Evolutionary conservation across 2,113 vertebrate genomes (phyloP), one percentile per base, ranked within the genome.

Genomic region (Poeciliopsis prolifica): DNA sequence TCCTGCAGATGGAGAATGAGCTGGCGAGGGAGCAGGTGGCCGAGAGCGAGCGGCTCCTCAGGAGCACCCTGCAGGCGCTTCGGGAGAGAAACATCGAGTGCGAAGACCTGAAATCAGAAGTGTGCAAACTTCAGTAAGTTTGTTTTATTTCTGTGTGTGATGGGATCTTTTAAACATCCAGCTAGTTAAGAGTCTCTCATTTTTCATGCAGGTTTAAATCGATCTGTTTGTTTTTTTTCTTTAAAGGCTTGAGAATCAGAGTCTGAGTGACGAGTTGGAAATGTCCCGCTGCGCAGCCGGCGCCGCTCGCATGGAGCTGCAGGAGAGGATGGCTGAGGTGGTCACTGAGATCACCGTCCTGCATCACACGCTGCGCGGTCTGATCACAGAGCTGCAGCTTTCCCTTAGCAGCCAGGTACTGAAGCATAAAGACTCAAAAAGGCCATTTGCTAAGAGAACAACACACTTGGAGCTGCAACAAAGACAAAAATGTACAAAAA

Each of bases 1-100:
- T 98, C 89, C 85, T 98, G 3, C 93, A 97, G 77, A 92, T 96
- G 82, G 97, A 99, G 90, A 97, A 95, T 65, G 86, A 89, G 48
- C 74, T 96, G 84, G 92, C 86, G 76, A 95, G 92, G 67, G 92
- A 94, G 0, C 97, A 98, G 85, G 80, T 97, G 79, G 61, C 69
- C 12, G 96, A 98, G 88, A 94, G 94, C 1, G 97, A 98, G 68
- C 70, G 63, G 28, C 79, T 89, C 61, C 83, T 97, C 74, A 93
- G 93, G 54, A 87, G 82, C 30, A 93, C 95, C 0, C 87, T 96
- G 72, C 92, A 93, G 7, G 63, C 78, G 0, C 94, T 98, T 31
- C 90, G 96, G 51, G 94, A 97, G 78, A 92, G 88, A 3, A 95
- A 92, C 83, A 87, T 94, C 79, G 92, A 96, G 85, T 95, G 94